A percentile compares a stretch with the other conserved stretches of the same genome.
phyloP scores from a whole-genome alignment of 2,888 invertebrate genomes.

The Rutpela maculata region DNA sequence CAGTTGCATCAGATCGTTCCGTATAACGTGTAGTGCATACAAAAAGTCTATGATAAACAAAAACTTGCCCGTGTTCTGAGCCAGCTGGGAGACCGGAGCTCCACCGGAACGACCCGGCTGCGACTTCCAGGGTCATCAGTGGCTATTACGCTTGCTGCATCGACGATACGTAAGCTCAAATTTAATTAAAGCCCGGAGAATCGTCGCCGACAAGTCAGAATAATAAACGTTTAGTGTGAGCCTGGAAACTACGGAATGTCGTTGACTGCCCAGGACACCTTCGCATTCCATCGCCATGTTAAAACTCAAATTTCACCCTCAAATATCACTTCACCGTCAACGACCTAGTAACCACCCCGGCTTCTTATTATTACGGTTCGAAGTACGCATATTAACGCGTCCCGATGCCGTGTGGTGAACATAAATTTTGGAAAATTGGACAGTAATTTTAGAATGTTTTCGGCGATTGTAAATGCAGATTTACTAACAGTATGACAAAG shows the following conservation, averaged over 20 bases:
- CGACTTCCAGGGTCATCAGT: conserved; percentile 15
- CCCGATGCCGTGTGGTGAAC: conserved; percentile 38
- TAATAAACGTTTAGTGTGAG: conserved; percentile 28
- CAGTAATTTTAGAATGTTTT: not conserved
- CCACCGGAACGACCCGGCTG: conserved; percentile 3
- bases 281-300: conserved; percentile 14
- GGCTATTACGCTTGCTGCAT: conserved; percentile 45
- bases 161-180: conserved; percentile 34
- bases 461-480: not conserved
- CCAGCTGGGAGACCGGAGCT: not conserved
- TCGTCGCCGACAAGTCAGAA: conserved; percentile 44
- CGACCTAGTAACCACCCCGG: conserved; percentile 1
- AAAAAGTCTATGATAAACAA: not conserved
- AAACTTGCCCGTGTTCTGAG: not conserved
- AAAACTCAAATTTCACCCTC: conserved; percentile 9
- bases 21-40: not conserved
- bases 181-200: conserved; percentile 50
- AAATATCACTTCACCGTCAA: not conserved
- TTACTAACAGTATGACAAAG: no score
- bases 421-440: conserved; percentile 48
- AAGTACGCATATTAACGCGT: conserved; percentile 32
- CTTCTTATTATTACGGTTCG: conserved; percentile 15
- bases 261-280: conserved; percentile 17
- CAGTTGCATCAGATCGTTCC: not conserved
- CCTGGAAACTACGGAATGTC: not conserved